phyloP scores from a whole-genome alignment of 2,113 vertebrate genomes.

The Bubo scandiacus region DNA sequence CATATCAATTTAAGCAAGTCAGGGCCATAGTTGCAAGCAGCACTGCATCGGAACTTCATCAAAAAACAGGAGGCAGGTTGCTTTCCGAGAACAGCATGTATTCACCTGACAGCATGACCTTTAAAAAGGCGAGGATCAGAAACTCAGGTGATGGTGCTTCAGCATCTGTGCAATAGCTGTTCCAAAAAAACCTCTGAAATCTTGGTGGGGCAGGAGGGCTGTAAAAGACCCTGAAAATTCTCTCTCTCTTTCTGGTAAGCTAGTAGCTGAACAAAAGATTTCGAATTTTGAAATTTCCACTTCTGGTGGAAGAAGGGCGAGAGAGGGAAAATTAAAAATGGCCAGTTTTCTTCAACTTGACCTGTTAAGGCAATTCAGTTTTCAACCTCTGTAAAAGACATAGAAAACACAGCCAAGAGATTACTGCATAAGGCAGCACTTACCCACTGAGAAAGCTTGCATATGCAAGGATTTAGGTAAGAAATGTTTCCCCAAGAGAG shows the following conservation, averaged over 20 bases:
- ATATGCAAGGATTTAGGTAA: background rate
- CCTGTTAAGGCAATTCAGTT: slow-evolving; percentile 13
- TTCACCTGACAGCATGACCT: background rate
- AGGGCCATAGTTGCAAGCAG: background rate
- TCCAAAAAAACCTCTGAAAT: background rate
- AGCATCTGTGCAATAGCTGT: background rate
- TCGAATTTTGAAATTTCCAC: background rate
- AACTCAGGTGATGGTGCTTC: background rate
- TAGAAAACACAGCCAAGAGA: background rate
- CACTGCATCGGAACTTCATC: background rate
- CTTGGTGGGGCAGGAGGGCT: background rate
- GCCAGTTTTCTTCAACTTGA: background rate
- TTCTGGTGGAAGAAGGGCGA: background rate
- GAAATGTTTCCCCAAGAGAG: background rate
- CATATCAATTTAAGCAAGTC: background rate
- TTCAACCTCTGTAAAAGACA: background rate
- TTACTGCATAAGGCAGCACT: background rate
- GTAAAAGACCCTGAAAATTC: background rate
- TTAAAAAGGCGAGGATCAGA: background rate
- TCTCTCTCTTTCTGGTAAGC: background rate
- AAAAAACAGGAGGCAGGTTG: background rate
- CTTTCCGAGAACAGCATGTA: background rate
- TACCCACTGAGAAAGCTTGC: background rate
- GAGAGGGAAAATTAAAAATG: background rate
- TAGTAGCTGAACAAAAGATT: background rate